phyloP scores from a whole-genome alignment of 2,888 invertebrate genomes.

The Micoletzkya japonica region DNA sequence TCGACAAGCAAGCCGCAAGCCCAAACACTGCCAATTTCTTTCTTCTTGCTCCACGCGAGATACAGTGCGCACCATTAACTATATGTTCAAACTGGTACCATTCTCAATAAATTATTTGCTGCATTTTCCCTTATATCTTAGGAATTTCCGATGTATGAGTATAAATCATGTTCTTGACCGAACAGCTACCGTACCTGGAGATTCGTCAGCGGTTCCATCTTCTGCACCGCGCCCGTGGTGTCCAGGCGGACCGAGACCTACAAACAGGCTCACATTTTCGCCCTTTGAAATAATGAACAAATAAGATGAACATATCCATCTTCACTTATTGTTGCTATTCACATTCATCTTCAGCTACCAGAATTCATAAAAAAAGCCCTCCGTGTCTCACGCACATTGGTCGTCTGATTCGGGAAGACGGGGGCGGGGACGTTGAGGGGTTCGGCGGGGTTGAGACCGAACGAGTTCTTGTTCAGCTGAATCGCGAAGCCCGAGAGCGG shows the following conservation, averaged over 20 bases:
- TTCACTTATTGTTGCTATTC: neutral
- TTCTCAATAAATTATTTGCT: too few species aligned
- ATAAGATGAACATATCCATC: neutral
- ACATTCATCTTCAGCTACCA: too few species aligned
- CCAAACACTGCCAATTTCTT: too few species aligned
- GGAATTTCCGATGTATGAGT: too few species aligned
- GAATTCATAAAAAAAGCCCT: too few species aligned
- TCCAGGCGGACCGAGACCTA: constrained; percentile 75
- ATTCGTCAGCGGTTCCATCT: constrained; percentile 96
- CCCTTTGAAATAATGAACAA: neutral
- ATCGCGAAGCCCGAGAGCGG: constrained; percentile 92
- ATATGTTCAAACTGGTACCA: too few species aligned
- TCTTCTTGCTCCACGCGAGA: too few species aligned
- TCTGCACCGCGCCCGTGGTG: constrained; percentile 86
- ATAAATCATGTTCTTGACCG: too few species aligned
- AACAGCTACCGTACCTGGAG: too few species aligned
- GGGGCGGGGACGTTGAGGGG: constrained; percentile 80
- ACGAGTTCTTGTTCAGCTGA: constrained; percentile 93
- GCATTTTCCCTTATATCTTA: too few species aligned
- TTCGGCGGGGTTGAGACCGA: constrained; percentile 85
- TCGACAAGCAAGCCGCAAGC: too few species aligned
- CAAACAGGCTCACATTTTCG: constrained; percentile 2
- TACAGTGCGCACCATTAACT: too few species aligned
- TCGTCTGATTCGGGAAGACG: constrained; percentile 76
- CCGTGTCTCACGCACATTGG: constrained; percentile 75